phyloP scores from a whole-genome alignment of 2,888 invertebrate species.

The Orthosia gracilis region DNA sequence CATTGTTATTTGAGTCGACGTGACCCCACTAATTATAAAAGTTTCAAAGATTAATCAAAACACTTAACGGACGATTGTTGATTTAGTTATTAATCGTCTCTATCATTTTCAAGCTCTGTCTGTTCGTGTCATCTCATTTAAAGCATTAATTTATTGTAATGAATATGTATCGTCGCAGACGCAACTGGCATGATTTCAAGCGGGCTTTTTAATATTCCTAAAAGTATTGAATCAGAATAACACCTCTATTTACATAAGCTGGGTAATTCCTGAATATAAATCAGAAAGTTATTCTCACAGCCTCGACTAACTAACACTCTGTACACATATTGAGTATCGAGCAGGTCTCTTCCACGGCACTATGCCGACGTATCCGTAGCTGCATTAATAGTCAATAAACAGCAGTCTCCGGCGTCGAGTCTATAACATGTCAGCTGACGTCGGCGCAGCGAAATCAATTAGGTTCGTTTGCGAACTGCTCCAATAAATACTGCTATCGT shows the following conservation, averaged over 20 bases:
- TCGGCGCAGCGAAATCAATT: constrained; percentile 86
- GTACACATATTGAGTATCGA: constrained; percentile 10
- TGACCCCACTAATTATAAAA: constrained; percentile 53
- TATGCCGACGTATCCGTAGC: constrained; percentile 62
- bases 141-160: constrained; percentile 23
- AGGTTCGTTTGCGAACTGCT: constrained; percentile 88
- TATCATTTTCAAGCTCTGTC: constrained; percentile 23
- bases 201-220: not conserved
- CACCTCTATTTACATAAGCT: not conserved
- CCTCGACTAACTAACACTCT: not conserved
- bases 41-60: constrained; percentile 61
- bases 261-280: no score
- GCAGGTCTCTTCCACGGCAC: constrained; percentile 25
- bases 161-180: not conserved
- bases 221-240: constrained; percentile 3
- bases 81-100: constrained; percentile 46
- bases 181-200: not conserved
- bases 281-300: no score
- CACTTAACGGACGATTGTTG: constrained; percentile 44
- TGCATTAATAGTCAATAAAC: constrained; percentile 78
- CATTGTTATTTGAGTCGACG: constrained; percentile 51
- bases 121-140: constrained; percentile 20
- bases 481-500: constrained; percentile 90
- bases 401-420: constrained; percentile 71
- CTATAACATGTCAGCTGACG: constrained; percentile 74